Conservation (phyloP, 1,140 invertebrate genomes). For the Eupristina koningsbergeri region DNA sequence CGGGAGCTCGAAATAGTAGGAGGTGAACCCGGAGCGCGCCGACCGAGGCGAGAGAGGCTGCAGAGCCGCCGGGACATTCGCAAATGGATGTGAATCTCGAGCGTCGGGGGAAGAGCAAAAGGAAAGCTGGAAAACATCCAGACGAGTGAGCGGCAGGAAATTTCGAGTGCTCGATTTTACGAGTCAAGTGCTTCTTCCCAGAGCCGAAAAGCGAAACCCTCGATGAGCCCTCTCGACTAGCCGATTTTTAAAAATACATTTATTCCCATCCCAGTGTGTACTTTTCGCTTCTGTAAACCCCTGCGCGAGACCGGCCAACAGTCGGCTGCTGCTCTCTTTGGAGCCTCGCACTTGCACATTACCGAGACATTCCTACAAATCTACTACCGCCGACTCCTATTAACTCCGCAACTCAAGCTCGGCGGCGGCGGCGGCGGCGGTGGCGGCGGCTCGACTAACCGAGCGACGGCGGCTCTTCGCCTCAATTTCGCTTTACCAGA, state of each 20-base stretch:
- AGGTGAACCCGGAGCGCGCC: neutral
- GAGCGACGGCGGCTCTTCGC: neutral
- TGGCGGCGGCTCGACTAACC: too few species aligned
- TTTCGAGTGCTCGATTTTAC: constrained; percentile 25
- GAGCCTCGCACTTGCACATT: too few species aligned
- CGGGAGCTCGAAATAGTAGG: constrained; percentile 17
- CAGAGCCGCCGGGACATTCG: constrained; percentile 8
- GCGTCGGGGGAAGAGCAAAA: neutral
- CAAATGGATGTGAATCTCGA: neutral
- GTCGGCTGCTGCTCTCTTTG: neutral
- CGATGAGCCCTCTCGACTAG: neutral
- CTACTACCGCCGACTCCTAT: too few species aligned
- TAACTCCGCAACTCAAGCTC: too few species aligned
- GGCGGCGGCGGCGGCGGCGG: too few species aligned
- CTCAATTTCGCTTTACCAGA: neutral
- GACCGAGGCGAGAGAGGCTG: constrained; percentile 1
- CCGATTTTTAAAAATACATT: neutral
- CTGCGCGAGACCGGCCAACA: neutral
- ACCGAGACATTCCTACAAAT: too few species aligned
- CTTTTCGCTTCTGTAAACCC: neutral
- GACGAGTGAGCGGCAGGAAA: constrained; percentile 14
- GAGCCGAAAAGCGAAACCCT: neutral
- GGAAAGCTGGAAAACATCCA: constrained; percentile 39
- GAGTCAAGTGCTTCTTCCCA: constrained; percentile 31
- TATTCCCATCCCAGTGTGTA: neutral